These are phyloP conservation scores for Catajapyx aquilonaris DNA, from an alignment of 1,140 invertebrate species.

Conservation along the genomic window DNA sequence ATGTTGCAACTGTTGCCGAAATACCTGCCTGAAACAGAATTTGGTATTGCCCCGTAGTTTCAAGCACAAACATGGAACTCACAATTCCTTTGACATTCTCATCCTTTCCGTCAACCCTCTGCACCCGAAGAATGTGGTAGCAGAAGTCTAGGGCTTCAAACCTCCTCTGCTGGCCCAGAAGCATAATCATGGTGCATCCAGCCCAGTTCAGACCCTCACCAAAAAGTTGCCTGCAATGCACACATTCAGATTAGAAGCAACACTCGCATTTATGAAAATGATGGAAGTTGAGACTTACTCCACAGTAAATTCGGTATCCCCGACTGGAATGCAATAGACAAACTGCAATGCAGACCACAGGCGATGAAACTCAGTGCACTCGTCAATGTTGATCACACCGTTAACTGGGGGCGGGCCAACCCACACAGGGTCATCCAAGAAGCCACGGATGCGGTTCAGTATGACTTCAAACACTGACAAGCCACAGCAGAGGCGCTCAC, in stretches of 20 bases:
- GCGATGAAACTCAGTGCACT: constrained; percentile 92
- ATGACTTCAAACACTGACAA: constrained; percentile 95
- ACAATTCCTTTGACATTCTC: constrained; percentile 90
- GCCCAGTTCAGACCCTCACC: constrained; percentile 99
- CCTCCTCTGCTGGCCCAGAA: constrained; percentile 83
- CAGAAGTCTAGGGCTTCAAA: constrained; percentile 98
- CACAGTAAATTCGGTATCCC: constrained; percentile 91
- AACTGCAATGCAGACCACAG: constrained; percentile 97
- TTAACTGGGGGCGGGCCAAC: constrained; percentile 69
- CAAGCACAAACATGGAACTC: constrained; percentile 27
- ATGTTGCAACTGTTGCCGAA: constrained; percentile 2
- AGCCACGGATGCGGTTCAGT: constrained; percentile 61
- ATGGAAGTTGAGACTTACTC: too few species aligned
- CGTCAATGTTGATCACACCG: constrained; percentile 89
- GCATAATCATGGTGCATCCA: constrained; percentile 92
- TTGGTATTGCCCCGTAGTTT: constrained; percentile 1
- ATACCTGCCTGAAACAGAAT: constrained; percentile 3
- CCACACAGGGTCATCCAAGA: constrained; percentile 77
- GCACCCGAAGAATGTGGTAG: constrained; percentile 92
- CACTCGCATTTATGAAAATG: neutral
- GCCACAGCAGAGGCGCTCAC: constrained; percentile 95
- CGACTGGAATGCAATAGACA: constrained; percentile 91
- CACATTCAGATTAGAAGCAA: neutral
- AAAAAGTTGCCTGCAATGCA: constrained; percentile 78
- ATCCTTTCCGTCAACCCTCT: constrained; percentile 91